Conservation (phyloP, 2,888 invertebrate species). For the Drosophila meridionalis region DNA sequence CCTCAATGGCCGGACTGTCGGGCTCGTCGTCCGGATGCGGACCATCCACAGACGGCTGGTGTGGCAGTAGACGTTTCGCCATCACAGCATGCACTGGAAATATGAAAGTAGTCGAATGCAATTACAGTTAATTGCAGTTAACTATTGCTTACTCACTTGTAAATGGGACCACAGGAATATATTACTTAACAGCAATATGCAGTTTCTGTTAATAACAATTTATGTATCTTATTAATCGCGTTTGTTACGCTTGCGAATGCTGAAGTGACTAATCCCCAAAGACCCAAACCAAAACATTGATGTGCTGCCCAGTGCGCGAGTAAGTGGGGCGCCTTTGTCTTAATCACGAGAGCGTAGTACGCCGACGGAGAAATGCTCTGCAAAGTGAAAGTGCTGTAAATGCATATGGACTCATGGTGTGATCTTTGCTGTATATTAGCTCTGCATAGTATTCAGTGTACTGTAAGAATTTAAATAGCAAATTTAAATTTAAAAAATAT, state of each 20-base stretch:
- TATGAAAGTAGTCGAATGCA: conserved; percentile 14
- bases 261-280: conserved; percentile 61
- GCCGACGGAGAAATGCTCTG: conserved; percentile 36
- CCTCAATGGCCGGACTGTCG: conserved; percentile 83
- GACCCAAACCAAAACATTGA: conserved; percentile 31
- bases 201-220: conserved; percentile 7
- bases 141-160: conserved; percentile 31
- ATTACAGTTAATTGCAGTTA: not conserved
- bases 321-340: conserved; percentile 67
- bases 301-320: conserved; percentile 5
- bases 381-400: not conserved
- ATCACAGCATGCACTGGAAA: conserved; percentile 83
- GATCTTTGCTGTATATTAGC: too few species aligned
- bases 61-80: conserved; percentile 77
- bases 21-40: conserved; percentile 79
- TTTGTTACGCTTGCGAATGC: conserved; percentile 29
- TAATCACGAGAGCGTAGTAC: not conserved
- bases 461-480: too few species aligned
- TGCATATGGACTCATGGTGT: not conserved
- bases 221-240: conserved; percentile 18
- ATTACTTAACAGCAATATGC: conserved; percentile 17
- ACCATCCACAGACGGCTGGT: conserved; percentile 68
- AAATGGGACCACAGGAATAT: not conserved
- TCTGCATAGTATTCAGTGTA: too few species aligned
- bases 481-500: too few species aligned